Conservation (phyloP, 2,797 vertebrate genomes). For the Morus bassanus region DNA sequence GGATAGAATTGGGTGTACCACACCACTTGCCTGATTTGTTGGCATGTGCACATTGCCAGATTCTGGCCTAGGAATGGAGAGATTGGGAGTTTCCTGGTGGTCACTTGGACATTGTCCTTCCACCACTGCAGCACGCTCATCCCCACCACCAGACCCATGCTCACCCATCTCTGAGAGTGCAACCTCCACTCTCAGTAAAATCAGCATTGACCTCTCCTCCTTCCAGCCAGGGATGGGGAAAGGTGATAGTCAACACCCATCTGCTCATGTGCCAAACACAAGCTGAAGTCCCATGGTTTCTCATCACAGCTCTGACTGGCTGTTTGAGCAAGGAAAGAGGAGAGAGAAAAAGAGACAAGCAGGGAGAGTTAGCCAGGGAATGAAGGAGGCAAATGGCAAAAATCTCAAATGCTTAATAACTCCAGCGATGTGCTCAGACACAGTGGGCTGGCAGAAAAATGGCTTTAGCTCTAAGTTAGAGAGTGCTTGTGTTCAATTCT, state of each 20-base stretch:
- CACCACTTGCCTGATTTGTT: too few relatives aligned
- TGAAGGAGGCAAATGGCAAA: neutral
- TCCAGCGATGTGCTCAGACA: neutral
- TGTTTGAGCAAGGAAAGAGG: neutral
- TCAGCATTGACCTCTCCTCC: neutral
- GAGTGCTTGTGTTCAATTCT: neutral
- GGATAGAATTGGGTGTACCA: neutral
- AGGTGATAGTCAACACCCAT: too few relatives aligned
- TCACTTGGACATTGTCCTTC: neutral
- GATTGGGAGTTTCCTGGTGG: too few relatives aligned
- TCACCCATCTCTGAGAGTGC: fast-evolving
- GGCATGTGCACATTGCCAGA: neutral
- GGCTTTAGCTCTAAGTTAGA: neutral
- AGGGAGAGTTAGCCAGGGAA: neutral
- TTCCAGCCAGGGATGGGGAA: neutral
- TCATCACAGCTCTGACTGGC: neutral
- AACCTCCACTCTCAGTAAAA: neutral
- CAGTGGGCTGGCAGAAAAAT: neutral
- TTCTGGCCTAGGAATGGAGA: neutral
- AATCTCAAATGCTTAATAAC: neutral
- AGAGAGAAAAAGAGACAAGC: neutral
- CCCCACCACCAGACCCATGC: neutral
- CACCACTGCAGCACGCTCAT: fast-evolving
- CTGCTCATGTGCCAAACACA: fast-evolving
- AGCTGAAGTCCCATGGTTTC: neutral